Evolutionary conservation across 2,888 invertebrate genomes (phyloP).

Genomic region (Stenchaetothrips biformis): DNA sequence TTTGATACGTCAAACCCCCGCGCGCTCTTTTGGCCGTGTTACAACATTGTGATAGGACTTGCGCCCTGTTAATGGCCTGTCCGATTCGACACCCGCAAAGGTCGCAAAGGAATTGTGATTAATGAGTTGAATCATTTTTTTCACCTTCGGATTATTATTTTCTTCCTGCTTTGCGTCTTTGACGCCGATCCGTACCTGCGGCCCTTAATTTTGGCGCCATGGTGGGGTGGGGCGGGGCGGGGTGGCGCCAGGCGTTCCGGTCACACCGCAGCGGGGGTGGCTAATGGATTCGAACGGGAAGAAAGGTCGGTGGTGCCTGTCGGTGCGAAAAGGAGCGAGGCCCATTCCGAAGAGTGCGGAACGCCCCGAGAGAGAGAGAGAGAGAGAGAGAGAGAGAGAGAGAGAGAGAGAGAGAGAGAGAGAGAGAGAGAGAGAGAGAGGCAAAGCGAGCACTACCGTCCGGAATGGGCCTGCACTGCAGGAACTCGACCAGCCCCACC

Average conservation of each 20-base stretch:
- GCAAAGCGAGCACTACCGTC: neutral
- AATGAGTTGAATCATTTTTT: constrained; percentile 20
- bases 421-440: neutral
- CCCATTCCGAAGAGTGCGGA: neutral
- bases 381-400: neutral
- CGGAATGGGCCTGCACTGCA: too few species aligned
- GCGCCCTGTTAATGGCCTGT: constrained; percentile 1
- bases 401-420: neutral
- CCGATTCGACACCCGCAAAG: constrained; percentile 1
- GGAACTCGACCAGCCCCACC: too few species aligned
- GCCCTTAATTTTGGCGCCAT: neutral
- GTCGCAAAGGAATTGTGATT: neutral
- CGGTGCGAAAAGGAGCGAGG: neutral
- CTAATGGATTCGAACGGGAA: constrained; percentile 1
- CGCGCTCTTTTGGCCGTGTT: neutral
- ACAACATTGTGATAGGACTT: neutral
- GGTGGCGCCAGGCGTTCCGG: neutral
- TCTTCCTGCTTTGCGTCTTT: neutral
- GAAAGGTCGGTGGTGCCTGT: neutral
- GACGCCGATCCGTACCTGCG: neutral
- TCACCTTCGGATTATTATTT: neutral
- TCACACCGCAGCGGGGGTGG: neutral
- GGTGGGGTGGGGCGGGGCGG: neutral
- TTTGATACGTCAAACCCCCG: neutral
- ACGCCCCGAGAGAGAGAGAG: neutral